Evolutionary conservation across 2,113 vertebrate species (phyloP).

Genomic region (Turdus rufiventris): DNA sequence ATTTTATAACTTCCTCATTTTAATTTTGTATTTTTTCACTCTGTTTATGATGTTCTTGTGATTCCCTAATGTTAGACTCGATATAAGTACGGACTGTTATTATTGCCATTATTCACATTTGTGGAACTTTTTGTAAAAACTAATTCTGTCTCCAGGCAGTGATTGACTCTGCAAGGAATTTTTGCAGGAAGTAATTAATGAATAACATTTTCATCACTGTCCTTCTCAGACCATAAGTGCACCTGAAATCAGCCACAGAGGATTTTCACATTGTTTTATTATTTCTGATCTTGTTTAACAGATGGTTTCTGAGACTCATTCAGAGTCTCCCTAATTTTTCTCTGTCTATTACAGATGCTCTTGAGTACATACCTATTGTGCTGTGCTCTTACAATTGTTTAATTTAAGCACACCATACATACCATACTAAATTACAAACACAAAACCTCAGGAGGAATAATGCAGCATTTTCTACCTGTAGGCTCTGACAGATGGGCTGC

Average conservation of each 20-base stretch:
- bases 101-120: background rate
- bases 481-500: background rate
- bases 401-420: background rate
- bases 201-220: constrained; percentile 2
- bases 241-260: background rate
- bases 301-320: background rate
- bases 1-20: background rate
- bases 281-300: background rate
- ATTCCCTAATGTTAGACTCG: background rate
- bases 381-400: background rate
- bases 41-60: background rate
- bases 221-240: background rate
- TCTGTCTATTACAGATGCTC: background rate
- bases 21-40: background rate
- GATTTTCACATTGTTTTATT: background rate
- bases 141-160: background rate
- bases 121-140: background rate
- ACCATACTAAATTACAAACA: background rate
- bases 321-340: background rate
- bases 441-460: background rate
- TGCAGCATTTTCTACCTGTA: background rate
- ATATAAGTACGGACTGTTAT: background rate
- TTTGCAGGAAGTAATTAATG: background rate
- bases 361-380: background rate
- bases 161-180: background rate